Base-by-base conservation (phyloP, 2,113 vertebrate species). In the Nycticorax nycticorax region DNA sequence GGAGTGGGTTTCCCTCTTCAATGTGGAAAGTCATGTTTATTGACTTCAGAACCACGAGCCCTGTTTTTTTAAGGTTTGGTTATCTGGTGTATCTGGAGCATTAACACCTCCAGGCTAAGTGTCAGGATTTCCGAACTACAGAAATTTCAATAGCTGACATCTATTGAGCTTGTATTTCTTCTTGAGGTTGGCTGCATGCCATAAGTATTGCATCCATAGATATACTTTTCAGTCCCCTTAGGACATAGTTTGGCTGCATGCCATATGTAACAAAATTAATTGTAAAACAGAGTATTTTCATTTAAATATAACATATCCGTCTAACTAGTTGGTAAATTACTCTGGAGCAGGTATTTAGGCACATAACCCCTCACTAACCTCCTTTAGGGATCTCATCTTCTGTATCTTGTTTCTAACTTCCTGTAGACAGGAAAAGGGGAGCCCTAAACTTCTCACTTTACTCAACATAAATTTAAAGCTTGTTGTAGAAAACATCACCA, bases 361-460 rank as follows among this genome's bases (percentile, higher is more conserved):
- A 41, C 15, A 13, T 93, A 92, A 88, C 84, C 87, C n/a, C 62
- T 91, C 47, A 28, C 24, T 94, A 89, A 82, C 77, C 93, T 94
- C 93, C 91, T 85, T 95, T 37, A 92, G 93, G 81, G 89, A 92
- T 82, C 74, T 89, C 71, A 76, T 93, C 94, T 78, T 94, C 3
- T 10, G 48, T 94, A 66, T 96, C 24, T 4, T 64, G 43, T 95
- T 94, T 92, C 88, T 80, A 35, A 80, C 80, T 94, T 95, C 93
- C 89, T 92, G 71, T 78, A 63, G 82, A 53, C 66, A 92, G 89
- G 81, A 93, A 96, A 72, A 59, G 16, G 72, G 43, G 68, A 92
- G 30, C 64, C 75, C 72, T 85, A 91, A 95, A 88, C 76, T 96
- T 94, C 82, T 90, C 14, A 0, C 88, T 96, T 95, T 79, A 68